These are phyloP conservation scores for Falco naumanni DNA, from an alignment of 2,797 vertebrate genomes.

Conservation along the genomic window DNA sequence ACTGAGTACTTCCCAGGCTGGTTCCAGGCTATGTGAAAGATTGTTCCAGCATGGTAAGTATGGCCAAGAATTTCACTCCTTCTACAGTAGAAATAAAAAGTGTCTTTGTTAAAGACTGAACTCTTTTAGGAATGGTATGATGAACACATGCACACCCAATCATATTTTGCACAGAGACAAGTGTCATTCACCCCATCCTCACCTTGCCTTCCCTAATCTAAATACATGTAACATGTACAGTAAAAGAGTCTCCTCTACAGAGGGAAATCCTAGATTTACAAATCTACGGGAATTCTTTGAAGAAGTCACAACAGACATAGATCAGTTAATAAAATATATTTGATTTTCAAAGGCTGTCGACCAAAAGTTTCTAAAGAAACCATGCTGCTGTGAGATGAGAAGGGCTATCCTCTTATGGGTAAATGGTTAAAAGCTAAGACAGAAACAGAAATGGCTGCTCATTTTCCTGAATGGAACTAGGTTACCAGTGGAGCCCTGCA, in stretches of 20 bases:
- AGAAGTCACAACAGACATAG: neutral
- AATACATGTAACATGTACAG: neutral
- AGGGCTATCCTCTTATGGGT: neutral
- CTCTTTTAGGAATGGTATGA: neutral
- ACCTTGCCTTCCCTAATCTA: neutral
- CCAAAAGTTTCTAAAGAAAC: neutral
- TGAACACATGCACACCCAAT: neutral
- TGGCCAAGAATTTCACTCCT: neutral
- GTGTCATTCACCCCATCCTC: neutral
- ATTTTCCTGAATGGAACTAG: neutral
- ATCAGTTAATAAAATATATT: neutral
- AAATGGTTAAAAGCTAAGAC: neutral
- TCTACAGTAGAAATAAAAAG: neutral
- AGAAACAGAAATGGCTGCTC: neutral
- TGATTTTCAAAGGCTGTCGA: neutral
- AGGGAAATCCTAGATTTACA: neutral
- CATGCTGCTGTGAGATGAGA: neutral
- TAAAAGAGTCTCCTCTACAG: neutral
- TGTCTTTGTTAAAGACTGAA: neutral
- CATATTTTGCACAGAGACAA: neutral
- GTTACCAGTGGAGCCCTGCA: neutral
- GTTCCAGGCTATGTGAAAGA: neutral
- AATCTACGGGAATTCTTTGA: neutral
- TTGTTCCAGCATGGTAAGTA: neutral
- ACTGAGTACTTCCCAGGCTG: neutral